phyloP scores from a whole-genome alignment of 1,140 invertebrate species.

The Papilio xuthus region DNA sequence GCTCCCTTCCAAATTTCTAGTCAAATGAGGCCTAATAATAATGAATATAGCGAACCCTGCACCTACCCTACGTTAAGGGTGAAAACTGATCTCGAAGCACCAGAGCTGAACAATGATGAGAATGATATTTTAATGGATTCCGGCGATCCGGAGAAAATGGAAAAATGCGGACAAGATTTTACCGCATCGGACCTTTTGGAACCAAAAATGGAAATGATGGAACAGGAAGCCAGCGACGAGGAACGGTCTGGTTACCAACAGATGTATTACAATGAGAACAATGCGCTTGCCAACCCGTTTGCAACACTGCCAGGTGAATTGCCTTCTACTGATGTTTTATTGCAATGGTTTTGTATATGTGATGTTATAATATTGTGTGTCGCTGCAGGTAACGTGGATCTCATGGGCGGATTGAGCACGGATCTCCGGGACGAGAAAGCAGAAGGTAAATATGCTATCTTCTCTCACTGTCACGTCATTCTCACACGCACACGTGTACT shows the following conservation, averaged over 20 bases:
- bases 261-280: constrained; percentile 73
- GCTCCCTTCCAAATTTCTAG: constrained; percentile 80
- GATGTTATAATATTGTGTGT: constrained; percentile 16
- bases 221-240: constrained; percentile 77
- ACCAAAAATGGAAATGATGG: constrained; percentile 79
- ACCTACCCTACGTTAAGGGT: constrained; percentile 76
- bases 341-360: not conserved
- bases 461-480: constrained; percentile 68
- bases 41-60: constrained; percentile 78
- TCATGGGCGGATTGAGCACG: constrained; percentile 71
- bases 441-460: constrained; percentile 71
- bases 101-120: constrained; percentile 77
- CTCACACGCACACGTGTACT: constrained; percentile 78
- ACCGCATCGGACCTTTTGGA: constrained; percentile 73
- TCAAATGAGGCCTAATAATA: constrained; percentile 81
- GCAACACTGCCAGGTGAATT: constrained; percentile 72
- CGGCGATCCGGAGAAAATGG: constrained; percentile 67
- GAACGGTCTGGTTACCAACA: constrained; percentile 71
- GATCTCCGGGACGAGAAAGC: constrained; percentile 73
- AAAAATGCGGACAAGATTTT: constrained; percentile 70
- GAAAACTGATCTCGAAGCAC: constrained; percentile 80
- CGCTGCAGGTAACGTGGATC: constrained; percentile 73
- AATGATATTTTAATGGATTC: constrained; percentile 75
- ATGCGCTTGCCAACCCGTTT: constrained; percentile 74
- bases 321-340: not conserved